Evolutionary conservation across 1,140 invertebrate genomes (phyloP).

Genomic region (Diabrotica undecimpunctata): DNA sequence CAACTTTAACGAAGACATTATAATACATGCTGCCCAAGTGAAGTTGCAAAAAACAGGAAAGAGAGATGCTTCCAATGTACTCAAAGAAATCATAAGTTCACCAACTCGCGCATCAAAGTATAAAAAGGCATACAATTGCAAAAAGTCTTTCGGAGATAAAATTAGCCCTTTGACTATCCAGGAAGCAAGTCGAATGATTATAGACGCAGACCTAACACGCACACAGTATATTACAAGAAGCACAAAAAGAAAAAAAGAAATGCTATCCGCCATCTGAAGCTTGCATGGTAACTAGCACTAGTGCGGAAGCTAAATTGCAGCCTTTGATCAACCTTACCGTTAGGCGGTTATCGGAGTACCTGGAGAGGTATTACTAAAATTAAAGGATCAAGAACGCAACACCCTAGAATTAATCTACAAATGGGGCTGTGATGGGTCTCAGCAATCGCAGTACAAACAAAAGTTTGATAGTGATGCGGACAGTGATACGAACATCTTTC

Average conservation of each 20-base stretch:
- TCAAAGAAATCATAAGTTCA: constrained; percentile 31
- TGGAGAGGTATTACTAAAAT: constrained; percentile 23
- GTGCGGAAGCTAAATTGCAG: constrained; percentile 39
- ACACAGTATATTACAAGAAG: constrained; percentile 36
- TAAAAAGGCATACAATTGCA: constrained; percentile 25
- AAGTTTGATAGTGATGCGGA: too few relatives aligned
- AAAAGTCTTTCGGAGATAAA: constrained; percentile 24
- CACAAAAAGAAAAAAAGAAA: constrained; percentile 37
- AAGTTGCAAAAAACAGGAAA: constrained; percentile 27
- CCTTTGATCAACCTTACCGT: constrained; percentile 39
- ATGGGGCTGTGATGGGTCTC: not conserved
- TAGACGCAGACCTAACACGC: constrained; percentile 36
- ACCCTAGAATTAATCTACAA: not conserved
- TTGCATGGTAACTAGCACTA: constrained; percentile 33
- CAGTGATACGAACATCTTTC: constrained; percentile 39
- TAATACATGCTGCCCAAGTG: constrained; percentile 29
- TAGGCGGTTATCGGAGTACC: constrained; percentile 32
- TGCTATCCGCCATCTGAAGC: constrained; percentile 36
- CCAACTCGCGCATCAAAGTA: constrained; percentile 36
- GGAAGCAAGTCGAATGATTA: constrained; percentile 36
- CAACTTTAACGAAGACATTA: constrained; percentile 19
- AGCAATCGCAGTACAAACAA: not conserved
- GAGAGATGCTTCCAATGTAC: constrained; percentile 25
- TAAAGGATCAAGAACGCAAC: not conserved
- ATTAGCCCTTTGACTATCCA: too few relatives aligned